Evolutionary conservation across 2,113 vertebrate species (phyloP).

Genomic region (Amphiprion percula): DNA sequence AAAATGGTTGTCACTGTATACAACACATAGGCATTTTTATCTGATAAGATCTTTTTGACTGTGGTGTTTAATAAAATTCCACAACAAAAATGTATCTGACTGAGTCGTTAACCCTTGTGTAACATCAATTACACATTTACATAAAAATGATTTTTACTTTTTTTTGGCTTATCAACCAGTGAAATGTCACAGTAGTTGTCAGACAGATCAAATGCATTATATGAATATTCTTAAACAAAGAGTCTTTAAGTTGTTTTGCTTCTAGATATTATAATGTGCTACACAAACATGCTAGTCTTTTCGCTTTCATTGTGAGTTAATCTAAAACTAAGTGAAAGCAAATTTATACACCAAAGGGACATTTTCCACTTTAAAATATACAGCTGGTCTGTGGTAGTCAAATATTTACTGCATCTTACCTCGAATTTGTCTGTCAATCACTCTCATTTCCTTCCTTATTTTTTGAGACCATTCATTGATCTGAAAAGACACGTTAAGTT

Average conservation of each 20-base stretch:
- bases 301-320: neutral
- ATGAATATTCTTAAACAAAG: neutral
- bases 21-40: neutral
- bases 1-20: neutral
- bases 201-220: no score
- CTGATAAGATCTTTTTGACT: neutral
- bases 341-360: neutral
- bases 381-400: neutral
- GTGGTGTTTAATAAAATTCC: neutral
- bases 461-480: constrained; percentile 96
- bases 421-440: constrained; percentile 97
- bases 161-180: no score
- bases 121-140: no score
- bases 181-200: no score
- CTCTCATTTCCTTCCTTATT: constrained; percentile 96
- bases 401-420: constrained; percentile 82
- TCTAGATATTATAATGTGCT: neutral
- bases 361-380: neutral
- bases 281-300: no score
- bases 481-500: constrained; percentile 76
- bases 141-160: neutral
- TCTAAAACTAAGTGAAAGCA: neutral
- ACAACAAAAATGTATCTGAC: neutral
- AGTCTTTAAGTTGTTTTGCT: neutral
- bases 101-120: neutral